Percentiles rank a stretch among this genome's conserved stretches.
phyloP scores from a whole-genome alignment of 2,797 vertebrate species.

The Pachyuromys duprasi region DNA sequence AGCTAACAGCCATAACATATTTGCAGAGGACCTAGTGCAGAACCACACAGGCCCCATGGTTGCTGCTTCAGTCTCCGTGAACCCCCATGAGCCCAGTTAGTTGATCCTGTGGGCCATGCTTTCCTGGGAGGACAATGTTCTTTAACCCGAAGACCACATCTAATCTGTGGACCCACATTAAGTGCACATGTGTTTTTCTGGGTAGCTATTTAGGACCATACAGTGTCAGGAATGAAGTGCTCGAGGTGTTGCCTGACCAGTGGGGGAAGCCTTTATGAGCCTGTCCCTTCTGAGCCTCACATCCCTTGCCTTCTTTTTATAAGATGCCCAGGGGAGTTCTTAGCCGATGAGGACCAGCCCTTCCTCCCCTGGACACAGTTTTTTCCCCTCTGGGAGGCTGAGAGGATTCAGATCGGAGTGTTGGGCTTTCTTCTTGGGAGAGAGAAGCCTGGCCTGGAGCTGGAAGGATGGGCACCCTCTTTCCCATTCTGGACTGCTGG shows the following conservation, averaged over 20 bases:
- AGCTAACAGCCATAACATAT: not conserved
- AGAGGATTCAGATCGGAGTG: not conserved
- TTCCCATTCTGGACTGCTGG: not conserved
- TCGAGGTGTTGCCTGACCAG: not conserved
- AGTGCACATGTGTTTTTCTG: not conserved
- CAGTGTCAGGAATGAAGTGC: not conserved
- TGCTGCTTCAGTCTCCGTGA: not conserved
- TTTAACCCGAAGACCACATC: not conserved
- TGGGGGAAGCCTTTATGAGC: not conserved
- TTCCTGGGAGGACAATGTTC: not conserved
- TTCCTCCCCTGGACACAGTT: not conserved
- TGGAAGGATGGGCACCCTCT: not conserved
- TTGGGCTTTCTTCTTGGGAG: not conserved
- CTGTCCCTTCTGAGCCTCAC: not conserved
- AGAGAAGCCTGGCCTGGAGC: constrained; percentile 4
- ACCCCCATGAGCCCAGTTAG: not conserved
- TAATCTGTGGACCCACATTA: not conserved
- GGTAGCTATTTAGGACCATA: not conserved
- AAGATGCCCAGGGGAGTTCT: not conserved
- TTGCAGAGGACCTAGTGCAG: not conserved
- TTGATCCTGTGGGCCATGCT: not conserved
- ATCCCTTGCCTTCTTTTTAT: not conserved
- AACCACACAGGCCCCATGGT: too few species aligned
- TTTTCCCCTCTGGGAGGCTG: not conserved
- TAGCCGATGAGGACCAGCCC: not conserved